These are phyloP conservation scores for Hoplostethus atlanticus DNA, from an alignment of 2,797 vertebrate genomes.

Conservation along the genomic window DNA sequence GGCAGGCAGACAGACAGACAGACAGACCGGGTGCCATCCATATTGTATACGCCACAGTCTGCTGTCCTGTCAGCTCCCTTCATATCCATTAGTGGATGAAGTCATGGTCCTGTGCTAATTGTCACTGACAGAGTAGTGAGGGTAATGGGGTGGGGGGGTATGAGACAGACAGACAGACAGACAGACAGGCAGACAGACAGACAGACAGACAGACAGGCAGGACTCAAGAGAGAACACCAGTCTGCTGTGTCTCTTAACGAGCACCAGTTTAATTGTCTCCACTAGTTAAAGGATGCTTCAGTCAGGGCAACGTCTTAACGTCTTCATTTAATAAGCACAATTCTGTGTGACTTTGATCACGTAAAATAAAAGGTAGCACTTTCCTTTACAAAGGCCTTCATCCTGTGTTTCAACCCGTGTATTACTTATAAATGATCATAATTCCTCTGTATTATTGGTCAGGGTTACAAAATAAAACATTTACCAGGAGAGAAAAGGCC, in stretches of 20 bases:
- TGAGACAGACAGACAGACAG: slow-evolving; percentile 15
- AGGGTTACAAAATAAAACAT: too few species aligned
- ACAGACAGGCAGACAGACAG: slow-evolving; percentile 25
- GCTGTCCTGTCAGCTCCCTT: slow-evolving; percentile 53
- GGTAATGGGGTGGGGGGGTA: slow-evolving; percentile 33
- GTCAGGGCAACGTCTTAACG: not conserved
- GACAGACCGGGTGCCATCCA: slow-evolving; percentile 31
- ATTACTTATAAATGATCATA: too few species aligned
- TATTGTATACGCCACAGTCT: slow-evolving; percentile 43
- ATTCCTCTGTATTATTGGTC: too few species aligned
- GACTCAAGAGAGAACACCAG: slow-evolving; percentile 61
- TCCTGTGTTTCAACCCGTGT: too few species aligned
- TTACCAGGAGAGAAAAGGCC: too few species aligned
- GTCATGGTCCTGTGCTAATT: slow-evolving; percentile 66
- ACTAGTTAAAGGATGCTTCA: slow-evolving; percentile 30
- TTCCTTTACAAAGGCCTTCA: too few species aligned
- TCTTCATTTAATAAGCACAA: slow-evolving; percentile 4
- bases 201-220: not conserved
- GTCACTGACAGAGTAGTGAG: slow-evolving; percentile 60
- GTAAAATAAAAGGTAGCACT: too few species aligned
- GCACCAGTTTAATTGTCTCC: slow-evolving; percentile 7
- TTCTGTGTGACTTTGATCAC: not conserved
- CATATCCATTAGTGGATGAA: slow-evolving; percentile 70
- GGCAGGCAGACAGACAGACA: not conserved
- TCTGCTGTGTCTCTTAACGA: slow-evolving; percentile 32